Evolutionary conservation across 2,888 invertebrate species (phyloP).

Genomic region (Sarcophaga carnaria): DNA sequence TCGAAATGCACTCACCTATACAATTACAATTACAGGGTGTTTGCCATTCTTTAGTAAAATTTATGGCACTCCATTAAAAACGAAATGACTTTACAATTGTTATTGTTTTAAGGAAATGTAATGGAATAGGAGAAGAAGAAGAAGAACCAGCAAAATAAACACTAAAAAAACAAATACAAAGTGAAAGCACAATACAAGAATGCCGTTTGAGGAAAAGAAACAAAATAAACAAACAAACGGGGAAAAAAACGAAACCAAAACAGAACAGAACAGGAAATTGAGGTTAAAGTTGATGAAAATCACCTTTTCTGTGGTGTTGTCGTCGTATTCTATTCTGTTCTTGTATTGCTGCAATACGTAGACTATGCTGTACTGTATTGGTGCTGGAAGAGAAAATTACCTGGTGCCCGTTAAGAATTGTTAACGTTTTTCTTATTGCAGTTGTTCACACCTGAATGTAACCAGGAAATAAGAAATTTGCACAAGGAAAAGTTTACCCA

Average conservation of each 20-base stretch:
- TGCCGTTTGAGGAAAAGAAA: constrained; percentile 22
- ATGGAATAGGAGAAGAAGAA: neutral
- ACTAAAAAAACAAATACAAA: no score
- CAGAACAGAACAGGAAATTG: constrained; percentile 1
- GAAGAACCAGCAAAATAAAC: no score
- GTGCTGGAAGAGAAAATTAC: no score
- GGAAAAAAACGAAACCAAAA: neutral
- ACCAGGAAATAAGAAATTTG: constrained; percentile 12
- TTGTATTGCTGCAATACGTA: no score
- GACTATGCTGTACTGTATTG: no score
- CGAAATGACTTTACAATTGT: constrained; percentile 58
- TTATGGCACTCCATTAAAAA: constrained; percentile 64
- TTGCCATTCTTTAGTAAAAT: constrained; percentile 33
- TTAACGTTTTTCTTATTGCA: neutral
- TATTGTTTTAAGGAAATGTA: constrained; percentile 38
- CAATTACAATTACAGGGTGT: neutral
- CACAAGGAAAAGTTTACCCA: neutral
- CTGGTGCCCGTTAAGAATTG: no score
- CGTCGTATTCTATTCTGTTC: no score
- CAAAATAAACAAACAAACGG: constrained; percentile 15
- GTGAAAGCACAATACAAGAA: no score
- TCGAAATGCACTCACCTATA: neutral
- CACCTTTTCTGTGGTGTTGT: no score
- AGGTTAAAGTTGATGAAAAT: neutral
- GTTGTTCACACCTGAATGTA: neutral